Conservation (phyloP, 92 coral and sea anemone species). For the Palythoa caribaeorum region DNA sequence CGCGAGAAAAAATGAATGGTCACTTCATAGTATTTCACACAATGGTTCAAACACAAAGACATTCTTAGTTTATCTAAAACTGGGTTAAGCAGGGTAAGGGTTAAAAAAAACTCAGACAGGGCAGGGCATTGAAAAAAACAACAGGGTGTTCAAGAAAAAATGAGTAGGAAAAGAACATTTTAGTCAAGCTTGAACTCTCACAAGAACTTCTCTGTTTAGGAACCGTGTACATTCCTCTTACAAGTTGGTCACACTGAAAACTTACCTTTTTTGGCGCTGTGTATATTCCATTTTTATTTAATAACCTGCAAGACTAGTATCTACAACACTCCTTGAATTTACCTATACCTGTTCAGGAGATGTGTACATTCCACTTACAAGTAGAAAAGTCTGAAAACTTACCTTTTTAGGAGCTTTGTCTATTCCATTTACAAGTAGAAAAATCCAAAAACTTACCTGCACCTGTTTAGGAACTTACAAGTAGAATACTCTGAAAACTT, state of each 20-base stretch:
- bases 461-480: slow-evolving; percentile 62
- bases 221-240: slow-evolving; percentile 78
- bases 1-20: too few species aligned
- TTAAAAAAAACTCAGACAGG: too few species aligned
- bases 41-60: too few species aligned
- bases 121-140: too few species aligned
- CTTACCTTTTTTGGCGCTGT: too few species aligned
- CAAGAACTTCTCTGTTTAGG: slow-evolving; percentile 62
- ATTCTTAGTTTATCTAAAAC: too few species aligned
- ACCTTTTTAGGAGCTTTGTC: slow-evolving; percentile 37
- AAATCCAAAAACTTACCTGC: too few species aligned
- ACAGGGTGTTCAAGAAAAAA: neutral
- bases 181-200: neutral
- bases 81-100: too few species aligned
- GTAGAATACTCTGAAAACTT: too few species aligned
- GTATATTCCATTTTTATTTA: slow-evolving; percentile 39
- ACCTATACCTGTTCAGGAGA: slow-evolving; percentile 65
- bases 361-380: neutral
- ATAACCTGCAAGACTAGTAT: slow-evolving; percentile 56
- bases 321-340: neutral
- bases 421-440: slow-evolving; percentile 69
- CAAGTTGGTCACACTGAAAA: neutral
- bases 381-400: too few species aligned
- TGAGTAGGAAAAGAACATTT: neutral
- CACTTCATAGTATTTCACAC: too few species aligned